These are phyloP conservation scores for Macropus fuliginosus DNA, from an alignment of 2,797 vertebrate species.

Conservation along the genomic window DNA sequence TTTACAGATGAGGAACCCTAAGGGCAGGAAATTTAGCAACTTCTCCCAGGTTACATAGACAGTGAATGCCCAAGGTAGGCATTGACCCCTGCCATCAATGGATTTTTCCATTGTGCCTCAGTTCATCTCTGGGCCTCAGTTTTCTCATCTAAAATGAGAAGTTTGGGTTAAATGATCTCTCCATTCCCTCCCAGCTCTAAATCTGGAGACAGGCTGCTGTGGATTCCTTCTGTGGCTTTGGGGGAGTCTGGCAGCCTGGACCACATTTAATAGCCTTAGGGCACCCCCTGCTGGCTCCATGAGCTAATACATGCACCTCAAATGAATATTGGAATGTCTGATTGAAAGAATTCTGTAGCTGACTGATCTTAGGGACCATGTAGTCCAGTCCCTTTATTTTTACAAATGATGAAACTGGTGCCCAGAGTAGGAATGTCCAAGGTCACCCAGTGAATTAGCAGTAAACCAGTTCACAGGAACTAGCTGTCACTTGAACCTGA, in stretches of 20 bases:
- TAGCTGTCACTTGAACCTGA: background rate
- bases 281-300: constrained; percentile 63
- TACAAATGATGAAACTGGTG: background rate
- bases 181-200: background rate
- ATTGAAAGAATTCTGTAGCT: background rate
- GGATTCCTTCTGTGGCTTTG: background rate
- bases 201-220: background rate
- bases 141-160: background rate
- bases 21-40: background rate
- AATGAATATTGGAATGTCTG: background rate
- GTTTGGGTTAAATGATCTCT: background rate
- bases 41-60: background rate
- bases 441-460: background rate
- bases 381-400: background rate
- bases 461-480: background rate
- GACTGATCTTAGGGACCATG: background rate
- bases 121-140: background rate
- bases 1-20: background rate
- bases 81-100: background rate
- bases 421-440: background rate
- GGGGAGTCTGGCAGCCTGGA: background rate
- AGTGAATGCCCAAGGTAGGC: background rate
- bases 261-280: background rate
- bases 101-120: background rate
- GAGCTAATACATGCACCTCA: background rate